Percentiles rank a stretch among this genome's conserved stretches.
Evolutionary conservation across 2,888 invertebrate species (phyloP).

Genomic region (Sarcophaga rosellei): DNA sequence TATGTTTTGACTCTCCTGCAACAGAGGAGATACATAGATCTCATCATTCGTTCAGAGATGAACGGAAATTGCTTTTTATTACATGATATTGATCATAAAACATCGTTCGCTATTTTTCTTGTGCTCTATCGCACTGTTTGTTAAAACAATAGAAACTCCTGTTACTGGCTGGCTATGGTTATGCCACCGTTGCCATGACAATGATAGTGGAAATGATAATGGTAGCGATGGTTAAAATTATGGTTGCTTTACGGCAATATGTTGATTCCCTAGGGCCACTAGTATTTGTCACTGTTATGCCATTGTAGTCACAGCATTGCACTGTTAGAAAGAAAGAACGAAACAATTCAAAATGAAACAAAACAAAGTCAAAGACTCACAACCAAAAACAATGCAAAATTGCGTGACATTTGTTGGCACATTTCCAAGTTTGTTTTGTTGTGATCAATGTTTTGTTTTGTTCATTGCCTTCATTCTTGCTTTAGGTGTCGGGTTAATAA

Average conservation of each 20-base stretch:
- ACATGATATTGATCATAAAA: conserved; percentile 27
- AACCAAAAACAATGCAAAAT: not conserved
- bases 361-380: not conserved
- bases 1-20: conserved; percentile 6
- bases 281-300: conserved; percentile 9
- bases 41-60: not conserved
- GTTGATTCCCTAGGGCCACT: conserved; percentile 28
- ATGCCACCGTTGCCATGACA: not conserved
- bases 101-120: conserved; percentile 29
- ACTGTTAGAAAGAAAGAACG: conserved; percentile 10
- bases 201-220: not conserved
- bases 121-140: not conserved
- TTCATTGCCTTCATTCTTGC: not conserved
- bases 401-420: conserved; percentile 38
- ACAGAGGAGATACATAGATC: conserved; percentile 1
- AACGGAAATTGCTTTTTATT: conserved; percentile 38
- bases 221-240: conserved; percentile 5
- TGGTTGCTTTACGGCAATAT: conserved; percentile 45
- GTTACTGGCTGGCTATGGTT: not conserved
- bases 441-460: not conserved
- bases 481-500: conserved; percentile 29
- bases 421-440: not conserved
- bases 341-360: conserved; percentile 33
- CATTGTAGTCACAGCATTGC: not conserved
- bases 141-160: not conserved